Base-by-base conservation (phyloP, 2,888 invertebrate genomes). In the Bellardia pandia region DNA sequence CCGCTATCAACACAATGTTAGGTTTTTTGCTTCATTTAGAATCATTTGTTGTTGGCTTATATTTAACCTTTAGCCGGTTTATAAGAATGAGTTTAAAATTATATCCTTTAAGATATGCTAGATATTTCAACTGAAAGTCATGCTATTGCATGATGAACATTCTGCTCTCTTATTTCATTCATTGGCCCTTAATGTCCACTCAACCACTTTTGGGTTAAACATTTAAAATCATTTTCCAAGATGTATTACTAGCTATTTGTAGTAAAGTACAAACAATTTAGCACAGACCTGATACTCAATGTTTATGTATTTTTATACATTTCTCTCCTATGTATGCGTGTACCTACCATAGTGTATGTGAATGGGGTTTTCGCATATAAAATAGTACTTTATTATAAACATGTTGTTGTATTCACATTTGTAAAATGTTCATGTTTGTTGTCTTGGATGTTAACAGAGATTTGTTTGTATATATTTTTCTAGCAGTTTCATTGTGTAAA, bases 161-260 rank as follows among this genome's bases (percentile, higher is more conserved):
- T 23, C 23, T 23, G 1, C 23, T 23, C 16, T 45, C 3, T n/a
- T 0, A 42, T 58, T 37, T 42, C 6, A 7, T 45, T 9, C 13
- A 3, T 9, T 4, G 51, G 42, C 40, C 48, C 13, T 71, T 71
- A 53, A 40, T 5, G 14, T 33, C 51, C 37, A 40, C 30, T 40
- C 1, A 62, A 16, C 40, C n/a, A 42, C 5, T 40, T 62, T 14
- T 45, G 64, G 71, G 53, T 42, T 58, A 85, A 72, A 33, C 60
- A 81, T 58, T 40, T 48, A 66, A 64, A 62, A 62, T 53, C n/a
- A 82, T 56, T 64, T 75, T 53, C 40, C 30, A 58, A 69, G 81
- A 87, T 85, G 48, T 78, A 87, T 85, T 85, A 51, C 81, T 14
- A 64, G 64, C 75, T 45, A 85, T 85, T 87, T 87, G 87, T 75